These are phyloP conservation scores for Stomorhina lunata DNA, from an alignment of 2,888 invertebrate genomes.

Conservation along the genomic window DNA sequence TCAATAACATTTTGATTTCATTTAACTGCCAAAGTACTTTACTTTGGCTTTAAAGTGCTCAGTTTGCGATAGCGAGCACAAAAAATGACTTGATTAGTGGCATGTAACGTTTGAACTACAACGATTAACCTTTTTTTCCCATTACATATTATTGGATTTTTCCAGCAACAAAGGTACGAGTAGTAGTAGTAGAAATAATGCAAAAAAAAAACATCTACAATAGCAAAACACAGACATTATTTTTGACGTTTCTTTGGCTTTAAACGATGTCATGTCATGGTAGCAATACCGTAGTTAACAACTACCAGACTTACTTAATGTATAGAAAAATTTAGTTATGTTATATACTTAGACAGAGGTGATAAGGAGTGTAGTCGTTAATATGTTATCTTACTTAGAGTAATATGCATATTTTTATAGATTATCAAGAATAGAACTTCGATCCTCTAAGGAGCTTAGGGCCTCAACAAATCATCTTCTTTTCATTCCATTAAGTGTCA, in stretches of 20 bases:
- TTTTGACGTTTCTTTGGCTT: conserved; percentile 52
- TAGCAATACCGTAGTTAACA: conserved; percentile 25
- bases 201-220: conserved; percentile 19
- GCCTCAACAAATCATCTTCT: too few species aligned
- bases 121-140: conserved; percentile 61
- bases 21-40: conserved; percentile 24
- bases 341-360: not conserved
- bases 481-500: too few species aligned
- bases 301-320: conserved; percentile 2
- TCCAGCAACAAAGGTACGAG: not conserved
- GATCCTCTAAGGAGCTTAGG: too few species aligned
- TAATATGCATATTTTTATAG: too few species aligned
- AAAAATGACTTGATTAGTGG: conserved; percentile 65
- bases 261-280: conserved; percentile 62
- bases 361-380: not conserved
- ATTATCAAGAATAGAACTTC: too few species aligned
- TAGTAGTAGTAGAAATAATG: conserved; percentile 5
- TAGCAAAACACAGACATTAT: conserved; percentile 44
- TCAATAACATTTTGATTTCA: conserved; percentile 45
- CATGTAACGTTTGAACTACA: conserved; percentile 59
- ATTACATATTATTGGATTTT: conserved; percentile 34
- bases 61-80: conserved; percentile 38
- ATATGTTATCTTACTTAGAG: too few species aligned
- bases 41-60: conserved; percentile 23
- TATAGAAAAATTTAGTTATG: not conserved